A percentile compares a stretch with the other conserved stretches of the same genome.
Conservation (phyloP, 2,888 invertebrate genomes). For the Platycnemis pennipes region DNA sequence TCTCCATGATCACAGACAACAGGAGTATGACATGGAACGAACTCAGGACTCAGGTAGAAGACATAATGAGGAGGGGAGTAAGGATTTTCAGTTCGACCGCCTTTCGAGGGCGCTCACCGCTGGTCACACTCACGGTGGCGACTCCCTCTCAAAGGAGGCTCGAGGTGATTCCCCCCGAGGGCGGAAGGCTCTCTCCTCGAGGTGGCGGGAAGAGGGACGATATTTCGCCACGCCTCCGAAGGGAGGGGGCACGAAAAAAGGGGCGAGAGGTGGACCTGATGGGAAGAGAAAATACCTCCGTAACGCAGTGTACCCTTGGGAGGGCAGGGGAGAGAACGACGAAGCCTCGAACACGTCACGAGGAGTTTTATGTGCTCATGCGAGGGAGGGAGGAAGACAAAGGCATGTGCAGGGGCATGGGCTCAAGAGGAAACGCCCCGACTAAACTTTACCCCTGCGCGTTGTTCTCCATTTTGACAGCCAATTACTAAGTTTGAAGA, state of each 20-base stretch:
- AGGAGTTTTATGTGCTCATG: conserved; percentile 10
- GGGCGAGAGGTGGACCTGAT: background rate
- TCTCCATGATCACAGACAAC: too few relatives aligned
- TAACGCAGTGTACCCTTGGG: background rate
- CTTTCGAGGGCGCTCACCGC: background rate
- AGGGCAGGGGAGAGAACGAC: background rate
- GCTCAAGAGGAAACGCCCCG: too few relatives aligned
- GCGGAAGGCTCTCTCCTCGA: too few relatives aligned
- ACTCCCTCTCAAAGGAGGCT: background rate
- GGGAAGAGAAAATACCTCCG: background rate
- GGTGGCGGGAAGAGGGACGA: background rate
- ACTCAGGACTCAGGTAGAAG: background rate
- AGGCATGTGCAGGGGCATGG: too few relatives aligned
- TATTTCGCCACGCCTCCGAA: background rate
- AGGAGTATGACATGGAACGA: background rate
- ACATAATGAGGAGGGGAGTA: background rate
- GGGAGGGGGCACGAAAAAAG: background rate
- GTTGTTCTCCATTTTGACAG: too few relatives aligned
- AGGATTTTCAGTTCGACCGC: background rate
- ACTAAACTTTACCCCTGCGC: too few relatives aligned
- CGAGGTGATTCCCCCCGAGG: background rate
- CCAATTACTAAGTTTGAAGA: too few relatives aligned
- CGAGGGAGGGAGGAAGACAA: background rate
- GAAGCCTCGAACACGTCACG: background rate
- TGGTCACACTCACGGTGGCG: background rate